Evolutionary conservation across 2,113 vertebrate species (phyloP).

Genomic region (Nerophis lumbriciformis): DNA sequence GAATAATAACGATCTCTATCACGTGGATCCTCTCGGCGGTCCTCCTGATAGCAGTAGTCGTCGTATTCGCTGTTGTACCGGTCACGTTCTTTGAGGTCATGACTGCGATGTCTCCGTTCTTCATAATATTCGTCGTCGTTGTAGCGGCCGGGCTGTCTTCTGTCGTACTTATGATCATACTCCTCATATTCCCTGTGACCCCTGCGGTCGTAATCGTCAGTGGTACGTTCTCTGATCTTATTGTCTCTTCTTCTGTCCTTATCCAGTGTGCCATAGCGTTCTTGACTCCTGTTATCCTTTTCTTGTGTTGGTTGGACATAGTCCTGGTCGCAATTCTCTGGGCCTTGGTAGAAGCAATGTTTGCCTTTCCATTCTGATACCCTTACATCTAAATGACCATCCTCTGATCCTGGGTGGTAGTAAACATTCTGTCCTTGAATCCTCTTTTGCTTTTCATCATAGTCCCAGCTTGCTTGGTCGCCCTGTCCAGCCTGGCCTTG

Average conservation of each 20-base stretch:
- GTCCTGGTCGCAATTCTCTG: slow-evolving; percentile 50
- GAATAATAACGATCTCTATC: slow-evolving; percentile 35
- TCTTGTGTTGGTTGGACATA: slow-evolving; percentile 37
- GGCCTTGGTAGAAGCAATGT: slow-evolving; percentile 69
- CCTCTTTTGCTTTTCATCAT: slow-evolving; percentile 48
- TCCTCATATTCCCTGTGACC: slow-evolving; percentile 40
- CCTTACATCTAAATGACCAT: slow-evolving; percentile 64
- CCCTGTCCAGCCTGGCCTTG: slow-evolving; percentile 47
- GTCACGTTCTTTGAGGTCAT: slow-evolving; percentile 40
- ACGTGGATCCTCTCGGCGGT: slow-evolving; percentile 13
- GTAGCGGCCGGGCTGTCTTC: slow-evolving; percentile 34
- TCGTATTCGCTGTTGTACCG: slow-evolving; percentile 42
- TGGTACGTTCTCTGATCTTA: slow-evolving; percentile 32
- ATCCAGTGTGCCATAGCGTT: slow-evolving; percentile 36
- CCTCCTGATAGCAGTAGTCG: slow-evolving; percentile 29
- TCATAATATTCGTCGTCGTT: slow-evolving; percentile 39
- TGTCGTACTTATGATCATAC: slow-evolving; percentile 39
- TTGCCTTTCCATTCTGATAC: slow-evolving; percentile 62
- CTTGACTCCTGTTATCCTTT: slow-evolving; percentile 41
- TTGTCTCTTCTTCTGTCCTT: slow-evolving; percentile 46
- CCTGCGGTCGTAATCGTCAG: slow-evolving; percentile 33
- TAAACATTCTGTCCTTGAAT: slow-evolving; percentile 50
- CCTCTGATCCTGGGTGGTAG: slow-evolving; percentile 67
- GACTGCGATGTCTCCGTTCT: slow-evolving; percentile 27
- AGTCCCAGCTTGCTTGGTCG: slow-evolving; percentile 54